A percentile compares a stretch with the other conserved stretches of the same genome.
Evolutionary conservation across 1,140 invertebrate species (phyloP).

Genomic region (Dinothrombium tinctorium): DNA sequence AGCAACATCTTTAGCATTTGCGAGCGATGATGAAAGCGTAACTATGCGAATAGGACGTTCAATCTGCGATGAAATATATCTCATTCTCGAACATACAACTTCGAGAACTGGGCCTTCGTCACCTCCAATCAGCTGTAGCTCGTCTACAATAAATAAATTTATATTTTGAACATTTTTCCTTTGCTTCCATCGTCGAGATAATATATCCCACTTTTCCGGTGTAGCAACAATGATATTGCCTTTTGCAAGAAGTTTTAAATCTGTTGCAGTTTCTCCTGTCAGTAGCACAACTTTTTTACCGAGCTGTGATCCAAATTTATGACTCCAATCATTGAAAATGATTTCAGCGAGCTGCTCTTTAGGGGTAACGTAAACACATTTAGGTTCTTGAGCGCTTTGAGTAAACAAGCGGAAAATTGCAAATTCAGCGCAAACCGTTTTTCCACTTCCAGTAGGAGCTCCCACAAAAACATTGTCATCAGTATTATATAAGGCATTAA

Average conservation of each 20-base stretch:
- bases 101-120: conserved; percentile 59
- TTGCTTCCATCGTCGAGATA: conserved; percentile 95
- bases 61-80: conserved; percentile 90
- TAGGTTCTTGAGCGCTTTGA: conserved; percentile 27
- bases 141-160: conserved; percentile 89
- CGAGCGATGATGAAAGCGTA: conserved; percentile 76
- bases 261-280: conserved; percentile 94
- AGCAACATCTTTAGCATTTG: conserved; percentile 80
- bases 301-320: conserved; percentile 54
- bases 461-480: conserved; percentile 98
- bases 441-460: conserved; percentile 88
- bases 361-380: conserved; percentile 79
- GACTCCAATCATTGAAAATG: conserved; percentile 69
- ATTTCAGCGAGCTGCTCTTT: conserved; percentile 75
- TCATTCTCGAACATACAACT: conserved; percentile 86
- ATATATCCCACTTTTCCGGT: conserved; percentile 94
- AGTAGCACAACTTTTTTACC: conserved; percentile 66
- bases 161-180: conserved; percentile 93
- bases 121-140: conserved; percentile 50
- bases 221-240: conserved; percentile 88
- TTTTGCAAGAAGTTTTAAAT: conserved; percentile 52
- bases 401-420: conserved; percentile 71
- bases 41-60: conserved; percentile 81
- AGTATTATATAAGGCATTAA: conserved; percentile 93
- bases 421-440: conserved; percentile 90